Evolutionary conservation across 23 tunicate genomes (phyloP), one percentile per base, ranked within the genome.

Genomic region (Clavelina lepadiformis): DNA sequence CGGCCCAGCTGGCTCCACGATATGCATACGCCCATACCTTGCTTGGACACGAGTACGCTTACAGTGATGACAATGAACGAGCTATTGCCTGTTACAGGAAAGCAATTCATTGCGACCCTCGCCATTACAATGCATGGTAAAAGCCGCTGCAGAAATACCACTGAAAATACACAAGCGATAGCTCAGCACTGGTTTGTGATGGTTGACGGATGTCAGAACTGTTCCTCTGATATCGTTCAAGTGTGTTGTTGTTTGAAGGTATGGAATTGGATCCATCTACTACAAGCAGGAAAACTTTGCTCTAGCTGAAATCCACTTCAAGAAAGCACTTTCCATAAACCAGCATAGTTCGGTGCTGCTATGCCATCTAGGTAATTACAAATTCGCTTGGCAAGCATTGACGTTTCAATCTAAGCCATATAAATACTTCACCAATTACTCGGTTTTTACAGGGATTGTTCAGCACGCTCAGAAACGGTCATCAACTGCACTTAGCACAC

Each of bases 111-210:
- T 81, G 83, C 61, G 86, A 89, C 46, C 61, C 79, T 13, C 52
- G 83, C 21, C 82, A 80, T 38, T 89, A 89, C 72, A 89, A 81
- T 57, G 97, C 97, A 2, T 89, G 97, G 97, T 89, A 35, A n/a
- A n/a, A 46, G 96, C 26, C 33, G 11, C 20, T 37, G 49, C 25
- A 36, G 21, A n/a, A n/a, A 27, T 53, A 27, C n/a, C n/a, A n/a
- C n/a, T n/a, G n/a, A n/a, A n/a, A n/a, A n/a, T n/a, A n/a, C n/a
- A n/a, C n/a, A n/a, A n/a, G n/a, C n/a, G n/a, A n/a, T n/a, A n/a
- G n/a, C n/a, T n/a, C n/a, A n/a, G n/a, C n/a, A n/a, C n/a, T n/a
- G n/a, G n/a, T n/a, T n/a, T n/a, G n/a, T n/a, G n/a, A n/a, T n/a
- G n/a, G n/a, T n/a, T n/a, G n/a, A n/a, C n/a, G n/a, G n/a, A n/a